Percentiles rank a stretch among this genome's conserved stretches.
Conservation (phyloP, 2,888 invertebrate species). For the Pyrrhosoma nymphula region DNA sequence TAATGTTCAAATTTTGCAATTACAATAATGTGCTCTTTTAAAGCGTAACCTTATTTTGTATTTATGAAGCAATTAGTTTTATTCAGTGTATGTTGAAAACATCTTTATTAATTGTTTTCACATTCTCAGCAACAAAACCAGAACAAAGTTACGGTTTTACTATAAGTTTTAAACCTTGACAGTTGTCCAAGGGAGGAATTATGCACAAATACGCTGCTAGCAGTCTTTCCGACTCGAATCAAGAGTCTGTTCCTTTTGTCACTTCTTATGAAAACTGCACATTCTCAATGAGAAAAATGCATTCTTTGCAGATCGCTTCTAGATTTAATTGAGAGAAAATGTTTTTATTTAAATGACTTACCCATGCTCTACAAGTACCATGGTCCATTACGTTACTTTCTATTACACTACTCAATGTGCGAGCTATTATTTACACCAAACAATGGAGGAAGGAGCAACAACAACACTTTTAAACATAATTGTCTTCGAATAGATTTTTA, state of each 20-base stretch:
- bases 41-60: slow-evolving; percentile 37
- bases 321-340: slow-evolving; percentile 50
- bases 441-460: slow-evolving; percentile 57
- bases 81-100: slow-evolving; percentile 59
- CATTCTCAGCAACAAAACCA: slow-evolving; percentile 63
- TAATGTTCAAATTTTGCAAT: slow-evolving; percentile 28
- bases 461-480: slow-evolving; percentile 54
- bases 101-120: slow-evolving; percentile 65
- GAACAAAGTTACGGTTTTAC: slow-evolving; percentile 58
- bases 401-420: slow-evolving; percentile 53
- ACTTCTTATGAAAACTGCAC: slow-evolving; percentile 32
- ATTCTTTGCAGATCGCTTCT: slow-evolving; percentile 24
- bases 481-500: slow-evolving; percentile 39
- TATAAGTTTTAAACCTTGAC: slow-evolving; percentile 38
- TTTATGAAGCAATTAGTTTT: slow-evolving; percentile 49
- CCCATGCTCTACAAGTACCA: slow-evolving; percentile 63
- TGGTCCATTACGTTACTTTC: slow-evolving; percentile 61
- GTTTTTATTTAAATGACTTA: slow-evolving; percentile 55
- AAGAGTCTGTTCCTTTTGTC: slow-evolving; percentile 30
- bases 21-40: slow-evolving; percentile 42
- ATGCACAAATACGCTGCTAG: slow-evolving; percentile 46
- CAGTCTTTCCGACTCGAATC: slow-evolving; percentile 11
- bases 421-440: slow-evolving; percentile 64
- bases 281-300: slow-evolving; percentile 26
- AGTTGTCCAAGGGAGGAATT: slow-evolving; percentile 16